Base-by-base conservation (phyloP, 2,113 vertebrate genomes). In the Meriones unguiculatus region DNA sequence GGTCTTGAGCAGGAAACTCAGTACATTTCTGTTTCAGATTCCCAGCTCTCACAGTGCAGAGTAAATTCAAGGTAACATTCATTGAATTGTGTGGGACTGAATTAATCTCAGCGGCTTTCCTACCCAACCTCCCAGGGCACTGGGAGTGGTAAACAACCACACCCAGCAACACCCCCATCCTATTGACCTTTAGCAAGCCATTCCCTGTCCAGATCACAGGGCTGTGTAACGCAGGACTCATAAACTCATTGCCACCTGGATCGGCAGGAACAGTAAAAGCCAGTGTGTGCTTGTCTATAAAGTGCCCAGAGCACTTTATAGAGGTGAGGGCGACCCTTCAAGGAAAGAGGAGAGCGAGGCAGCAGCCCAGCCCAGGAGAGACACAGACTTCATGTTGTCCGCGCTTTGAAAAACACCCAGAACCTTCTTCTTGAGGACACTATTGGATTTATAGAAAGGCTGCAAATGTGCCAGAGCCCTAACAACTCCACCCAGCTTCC, bases 221-320 rank as follows among this genome's bases (percentile, higher is more conserved):
- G 67, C 76, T 59, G 17, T 65, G 13, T 38, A 67, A 85, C 52
- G 28, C 3, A 1, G 28, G 65, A 78, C 67, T 87, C 93, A 94
- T 95, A 95, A 97, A 96, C 77, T 41, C 70, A 28, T 46, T 54
- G 4, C 54, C 75, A 46, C 84, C 87, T 91, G 64, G 70, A 9
- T 85, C 11, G 30, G 57, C n/a, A 81, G 84, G 88, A 86, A 84
- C 70, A 78, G 82, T 78, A 87, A 94, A 87, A 92, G 67, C 14
- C 1, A 7, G 52, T 50, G 7, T 78, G 52, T 30, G 22, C 18
- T 38, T 59, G 18, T 75, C 72, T 80, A 3, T 17, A 28, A 76
- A 62, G 41, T 38, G 15, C 57, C 73, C 75, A 20, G 13, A 84
- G 24, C 73, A 81, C 50, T 95, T 76, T 62, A 41, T 62, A 41